These are phyloP conservation scores for Ectemnius cavifrons DNA, from an alignment of 2,888 invertebrate genomes.

Conservation along the genomic window DNA sequence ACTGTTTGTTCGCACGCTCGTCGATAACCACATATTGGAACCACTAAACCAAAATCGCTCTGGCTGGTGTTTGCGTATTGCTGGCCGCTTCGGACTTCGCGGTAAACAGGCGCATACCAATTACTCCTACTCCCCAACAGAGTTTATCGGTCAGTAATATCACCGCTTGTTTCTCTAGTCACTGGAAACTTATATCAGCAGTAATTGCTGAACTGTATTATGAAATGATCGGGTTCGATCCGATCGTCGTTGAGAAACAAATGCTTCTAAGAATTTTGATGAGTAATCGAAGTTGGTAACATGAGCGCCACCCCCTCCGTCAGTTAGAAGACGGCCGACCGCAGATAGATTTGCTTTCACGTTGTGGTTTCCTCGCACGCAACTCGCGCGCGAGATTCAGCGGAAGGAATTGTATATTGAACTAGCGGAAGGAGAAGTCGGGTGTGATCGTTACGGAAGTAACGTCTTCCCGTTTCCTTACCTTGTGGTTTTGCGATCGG, in stretches of 20 bases:
- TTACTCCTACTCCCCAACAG: slow-evolving; percentile 28
- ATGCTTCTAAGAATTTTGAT: not conserved
- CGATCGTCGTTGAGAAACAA: not conserved
- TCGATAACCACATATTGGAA: not conserved
- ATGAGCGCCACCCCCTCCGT: not conserved
- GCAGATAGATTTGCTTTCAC: slow-evolving; percentile 45
- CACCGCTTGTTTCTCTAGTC: not conserved
- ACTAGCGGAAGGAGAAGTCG: slow-evolving; percentile 47
- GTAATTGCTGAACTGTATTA: not conserved
- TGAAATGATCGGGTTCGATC: not conserved
- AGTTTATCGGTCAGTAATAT: slow-evolving; percentile 22
- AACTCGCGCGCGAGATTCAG: slow-evolving; percentile 56
- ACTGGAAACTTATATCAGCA: not conserved
- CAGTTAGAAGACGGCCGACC: slow-evolving; percentile 18
- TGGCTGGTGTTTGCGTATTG: slow-evolving; percentile 57
- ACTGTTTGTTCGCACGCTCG: not conserved
- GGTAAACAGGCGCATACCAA: not conserved
- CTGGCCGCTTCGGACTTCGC: slow-evolving; percentile 56
- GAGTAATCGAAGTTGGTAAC: not conserved
- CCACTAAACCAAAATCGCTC: slow-evolving; percentile 14
- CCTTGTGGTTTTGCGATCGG: slow-evolving; percentile 66
- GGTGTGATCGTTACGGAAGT: slow-evolving; percentile 61
- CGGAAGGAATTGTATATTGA: slow-evolving; percentile 54
- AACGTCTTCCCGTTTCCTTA: slow-evolving; percentile 60
- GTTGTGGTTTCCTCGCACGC: slow-evolving; percentile 55